Evolutionary conservation across 2,797 vertebrate species (phyloP).

Genomic region (Taenioides sp.): DNA sequence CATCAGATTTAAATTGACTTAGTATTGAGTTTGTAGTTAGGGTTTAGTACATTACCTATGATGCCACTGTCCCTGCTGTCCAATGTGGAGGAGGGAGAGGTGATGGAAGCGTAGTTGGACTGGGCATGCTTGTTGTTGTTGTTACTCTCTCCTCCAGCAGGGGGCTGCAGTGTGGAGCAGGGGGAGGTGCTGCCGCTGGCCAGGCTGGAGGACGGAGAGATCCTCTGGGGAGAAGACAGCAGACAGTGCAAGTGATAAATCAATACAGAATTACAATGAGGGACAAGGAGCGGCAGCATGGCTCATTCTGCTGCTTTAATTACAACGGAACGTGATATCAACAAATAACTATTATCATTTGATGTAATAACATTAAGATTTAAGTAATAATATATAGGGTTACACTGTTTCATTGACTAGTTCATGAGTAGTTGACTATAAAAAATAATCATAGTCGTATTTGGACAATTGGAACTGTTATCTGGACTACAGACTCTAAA

Average conservation of each 20-base stretch:
- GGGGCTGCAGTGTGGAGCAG: slow-evolving; percentile 88
- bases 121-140: slow-evolving; percentile 71
- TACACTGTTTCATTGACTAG: no score
- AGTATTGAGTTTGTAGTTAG: no score
- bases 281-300: neutral
- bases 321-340: neutral
- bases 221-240: slow-evolving; percentile 74
- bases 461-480: no score
- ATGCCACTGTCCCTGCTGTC: slow-evolving; percentile 97
- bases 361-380: neutral
- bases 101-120: slow-evolving; percentile 83
- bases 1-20: no score
- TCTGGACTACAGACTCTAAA: no score
- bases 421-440: no score
- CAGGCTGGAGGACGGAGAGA: slow-evolving; percentile 93
- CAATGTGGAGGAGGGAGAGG: slow-evolving; percentile 92
- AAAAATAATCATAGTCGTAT: no score
- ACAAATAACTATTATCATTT: neutral
- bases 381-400: neutral
- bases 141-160: slow-evolving; percentile 67
- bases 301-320: neutral
- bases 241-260: neutral
- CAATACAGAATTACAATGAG: slow-evolving; percentile 8
- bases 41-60: slow-evolving; percentile 77
- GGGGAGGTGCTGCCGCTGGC: slow-evolving; percentile 93